Conservation (phyloP, 2,888 invertebrate species). For the Phymatocera aterrima region DNA sequence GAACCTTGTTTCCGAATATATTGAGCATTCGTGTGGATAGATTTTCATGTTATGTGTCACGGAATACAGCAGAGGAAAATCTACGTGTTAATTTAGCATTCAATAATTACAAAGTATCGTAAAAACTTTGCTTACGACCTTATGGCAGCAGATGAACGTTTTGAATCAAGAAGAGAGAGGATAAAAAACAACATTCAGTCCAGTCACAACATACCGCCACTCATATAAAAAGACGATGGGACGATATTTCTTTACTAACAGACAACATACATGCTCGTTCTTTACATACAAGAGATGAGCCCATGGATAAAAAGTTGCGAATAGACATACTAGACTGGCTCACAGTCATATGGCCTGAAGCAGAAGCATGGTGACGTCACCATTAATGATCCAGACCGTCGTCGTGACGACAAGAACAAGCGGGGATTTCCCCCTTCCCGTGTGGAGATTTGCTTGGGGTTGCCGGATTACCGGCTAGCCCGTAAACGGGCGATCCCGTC, state of each 20-base stretch:
- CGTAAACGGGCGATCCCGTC: too few relatives aligned
- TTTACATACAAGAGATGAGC: not conserved
- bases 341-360: not conserved
- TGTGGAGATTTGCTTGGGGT: too few relatives aligned
- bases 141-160: too few relatives aligned
- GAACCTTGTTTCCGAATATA: too few relatives aligned
- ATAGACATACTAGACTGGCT: not conserved
- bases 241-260: not conserved
- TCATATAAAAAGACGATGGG: not conserved
- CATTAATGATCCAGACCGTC: not conserved
- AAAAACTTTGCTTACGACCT: too few relatives aligned
- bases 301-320: not conserved
- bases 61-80: too few relatives aligned
- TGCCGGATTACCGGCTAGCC: too few relatives aligned
- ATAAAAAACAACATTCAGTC: not conserved
- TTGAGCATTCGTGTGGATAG: too few relatives aligned
- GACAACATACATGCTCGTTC: not conserved
- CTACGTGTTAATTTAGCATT: too few relatives aligned
- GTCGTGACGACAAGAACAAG: not conserved
- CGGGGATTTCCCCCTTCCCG: conserved; percentile 7
- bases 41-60: too few relatives aligned
- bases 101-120: too few relatives aligned
- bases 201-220: not conserved
- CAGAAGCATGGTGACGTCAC: not conserved
- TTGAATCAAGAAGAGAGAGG: too few relatives aligned